Percentiles rank a stretch among this genome's conserved stretches.
phyloP scores from a whole-genome alignment of 23 tunicate species.

The Ciona savignyi region DNA sequence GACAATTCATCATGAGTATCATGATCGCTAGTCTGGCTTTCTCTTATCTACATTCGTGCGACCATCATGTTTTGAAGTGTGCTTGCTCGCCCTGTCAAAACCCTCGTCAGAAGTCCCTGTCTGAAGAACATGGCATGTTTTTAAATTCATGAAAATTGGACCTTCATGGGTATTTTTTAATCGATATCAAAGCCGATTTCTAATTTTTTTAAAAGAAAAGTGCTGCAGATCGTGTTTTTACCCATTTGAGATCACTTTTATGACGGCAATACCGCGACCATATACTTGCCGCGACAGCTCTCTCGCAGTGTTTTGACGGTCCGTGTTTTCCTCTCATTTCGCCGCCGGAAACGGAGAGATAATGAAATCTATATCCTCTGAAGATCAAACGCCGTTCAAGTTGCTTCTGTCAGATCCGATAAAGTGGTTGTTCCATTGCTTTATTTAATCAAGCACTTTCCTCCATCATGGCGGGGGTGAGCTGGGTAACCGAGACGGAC shows the following conservation, averaged over 20 bases:
- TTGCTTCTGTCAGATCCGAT: neutral
- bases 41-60: neutral
- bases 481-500: neutral
- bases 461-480: neutral
- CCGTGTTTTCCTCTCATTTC: neutral
- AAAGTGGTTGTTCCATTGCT: neutral
- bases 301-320: neutral
- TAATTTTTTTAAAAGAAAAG: too few species aligned
- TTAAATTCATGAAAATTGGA: too few species aligned
- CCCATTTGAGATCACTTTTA: too few species aligned
- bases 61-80: neutral
- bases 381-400: neutral
- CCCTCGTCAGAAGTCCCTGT: neutral
- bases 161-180: neutral
- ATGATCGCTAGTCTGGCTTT: too few species aligned
- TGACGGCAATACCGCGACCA: too few species aligned
- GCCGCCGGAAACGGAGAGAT: neutral
- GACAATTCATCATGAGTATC: conserved; percentile 1
- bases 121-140: neutral
- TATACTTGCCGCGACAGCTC: too few species aligned
- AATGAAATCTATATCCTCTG: neutral
- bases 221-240: too few species aligned
- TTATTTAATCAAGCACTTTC: neutral
- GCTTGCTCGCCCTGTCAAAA: neutral
- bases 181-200: too few species aligned